These are phyloP conservation scores for Himalopsyche tibetana DNA, from an alignment of 2,888 invertebrate species.

Conservation along the genomic window DNA sequence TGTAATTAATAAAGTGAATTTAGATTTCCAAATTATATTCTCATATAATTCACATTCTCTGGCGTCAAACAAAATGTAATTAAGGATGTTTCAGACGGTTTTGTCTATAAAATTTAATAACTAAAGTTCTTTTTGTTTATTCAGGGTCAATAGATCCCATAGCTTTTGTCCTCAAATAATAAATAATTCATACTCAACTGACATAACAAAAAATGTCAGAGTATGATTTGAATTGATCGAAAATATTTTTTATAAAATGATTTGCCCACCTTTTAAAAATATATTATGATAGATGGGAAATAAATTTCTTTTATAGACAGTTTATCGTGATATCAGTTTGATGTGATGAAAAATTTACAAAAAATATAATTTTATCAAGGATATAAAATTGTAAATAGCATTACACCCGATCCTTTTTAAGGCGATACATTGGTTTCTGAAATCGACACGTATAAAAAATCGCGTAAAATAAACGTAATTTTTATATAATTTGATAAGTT, in stretches of 20 bases:
- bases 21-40: conserved; percentile 8
- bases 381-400: no score
- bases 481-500: no score
- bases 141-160: neutral
- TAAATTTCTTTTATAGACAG: neutral
- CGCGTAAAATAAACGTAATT: no score
- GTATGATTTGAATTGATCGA: neutral
- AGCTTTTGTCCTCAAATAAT: neutral
- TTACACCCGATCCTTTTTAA: no score
- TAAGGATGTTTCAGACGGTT: neutral
- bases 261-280: neutral
- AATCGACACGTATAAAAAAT: no score
- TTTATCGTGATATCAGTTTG: no score
- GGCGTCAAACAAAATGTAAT: neutral
- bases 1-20: neutral
- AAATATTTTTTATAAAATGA: no score
- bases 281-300: neutral
- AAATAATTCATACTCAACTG: neutral
- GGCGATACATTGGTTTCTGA: no score
- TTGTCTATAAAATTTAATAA: neutral
- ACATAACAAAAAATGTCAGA: neutral
- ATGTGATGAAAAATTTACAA: no score
- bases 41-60: neutral
- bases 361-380: no score
- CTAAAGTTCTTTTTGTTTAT: neutral